phyloP scores from a whole-genome alignment of 2,888 invertebrate genomes.

The Leucoma salicis region DNA sequence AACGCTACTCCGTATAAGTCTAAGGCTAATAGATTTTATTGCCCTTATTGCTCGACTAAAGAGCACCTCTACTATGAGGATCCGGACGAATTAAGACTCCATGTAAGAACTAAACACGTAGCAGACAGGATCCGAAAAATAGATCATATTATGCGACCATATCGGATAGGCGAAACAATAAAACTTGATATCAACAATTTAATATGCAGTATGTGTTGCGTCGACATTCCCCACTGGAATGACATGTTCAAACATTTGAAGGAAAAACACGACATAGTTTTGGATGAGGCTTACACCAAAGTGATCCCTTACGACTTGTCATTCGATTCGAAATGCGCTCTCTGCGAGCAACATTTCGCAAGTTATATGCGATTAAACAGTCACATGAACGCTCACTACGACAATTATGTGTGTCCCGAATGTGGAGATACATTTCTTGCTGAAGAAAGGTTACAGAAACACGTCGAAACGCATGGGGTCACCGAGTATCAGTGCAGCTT shows the following conservation, averaged over 20 bases:
- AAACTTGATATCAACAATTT: conserved; percentile 54
- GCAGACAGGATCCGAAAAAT: conserved; percentile 30
- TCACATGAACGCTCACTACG: conserved; percentile 63
- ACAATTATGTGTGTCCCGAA: conserved; percentile 53
- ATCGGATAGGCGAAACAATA: conserved; percentile 49
- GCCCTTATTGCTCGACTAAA: not conserved
- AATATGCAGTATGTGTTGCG: conserved; percentile 44
- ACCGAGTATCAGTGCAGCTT: conserved; percentile 35
- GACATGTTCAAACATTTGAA: conserved; percentile 52
- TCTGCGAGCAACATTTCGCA: conserved; percentile 38
- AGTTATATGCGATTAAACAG: conserved; percentile 47
- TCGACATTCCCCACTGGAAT: conserved; percentile 42
- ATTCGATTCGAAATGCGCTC: conserved; percentile 14
- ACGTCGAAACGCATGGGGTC: conserved; percentile 60
- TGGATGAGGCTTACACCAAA: conserved; percentile 45
- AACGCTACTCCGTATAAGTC: conserved; percentile 57
- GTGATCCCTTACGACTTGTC: conserved; percentile 46
- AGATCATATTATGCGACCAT: conserved; percentile 46
- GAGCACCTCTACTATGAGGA: not conserved
- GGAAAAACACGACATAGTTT: conserved; percentile 33
- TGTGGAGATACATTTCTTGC: conserved; percentile 58
- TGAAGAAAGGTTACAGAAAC: conserved; percentile 44
- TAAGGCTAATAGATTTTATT: conserved; percentile 17
- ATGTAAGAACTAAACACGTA: conserved; percentile 41
- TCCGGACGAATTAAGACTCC: not conserved